Evolutionary conservation across 1,140 invertebrate species (phyloP).

Genomic region (Diabrotica virgifera): DNA sequence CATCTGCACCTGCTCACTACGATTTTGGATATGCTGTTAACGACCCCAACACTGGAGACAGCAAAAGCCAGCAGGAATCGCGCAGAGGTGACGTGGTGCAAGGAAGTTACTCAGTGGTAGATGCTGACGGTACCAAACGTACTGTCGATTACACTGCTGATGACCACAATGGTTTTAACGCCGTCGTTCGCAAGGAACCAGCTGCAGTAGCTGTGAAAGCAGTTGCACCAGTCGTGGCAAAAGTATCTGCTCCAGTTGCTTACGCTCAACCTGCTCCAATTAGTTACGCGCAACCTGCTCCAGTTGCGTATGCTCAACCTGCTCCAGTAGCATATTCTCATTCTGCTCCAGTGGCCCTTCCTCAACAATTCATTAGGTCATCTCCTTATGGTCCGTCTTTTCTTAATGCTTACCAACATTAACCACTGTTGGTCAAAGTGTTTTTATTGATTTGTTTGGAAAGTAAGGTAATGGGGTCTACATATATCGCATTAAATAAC

Average conservation of each 20-base stretch:
- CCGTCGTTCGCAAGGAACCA: conserved; percentile 41
- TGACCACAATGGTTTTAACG: conserved; percentile 58
- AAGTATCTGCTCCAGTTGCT: conserved; percentile 13
- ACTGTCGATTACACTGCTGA: conserved; percentile 65
- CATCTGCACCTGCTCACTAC: conserved; percentile 32
- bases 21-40: conserved; percentile 32
- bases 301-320: no score
- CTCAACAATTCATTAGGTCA: no score
- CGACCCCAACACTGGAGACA: conserved; percentile 53
- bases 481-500: no score
- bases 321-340: no score
- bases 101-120: conserved; percentile 61
- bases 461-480: no score
- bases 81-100: conserved; percentile 33
- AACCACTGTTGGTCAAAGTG: no score
- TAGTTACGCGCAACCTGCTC: no score
- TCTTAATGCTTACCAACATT: no score
- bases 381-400: no score
- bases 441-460: no score
- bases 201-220: conserved; percentile 13
- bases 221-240: conserved; percentile 4
- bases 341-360: background rate
- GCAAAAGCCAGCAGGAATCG: conserved; percentile 33
- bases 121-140: conserved; percentile 61
- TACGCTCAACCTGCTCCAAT: background rate